Conservation (phyloP, 64 coral and sea anemone genomes). For the Montipora capricornis region DNA sequence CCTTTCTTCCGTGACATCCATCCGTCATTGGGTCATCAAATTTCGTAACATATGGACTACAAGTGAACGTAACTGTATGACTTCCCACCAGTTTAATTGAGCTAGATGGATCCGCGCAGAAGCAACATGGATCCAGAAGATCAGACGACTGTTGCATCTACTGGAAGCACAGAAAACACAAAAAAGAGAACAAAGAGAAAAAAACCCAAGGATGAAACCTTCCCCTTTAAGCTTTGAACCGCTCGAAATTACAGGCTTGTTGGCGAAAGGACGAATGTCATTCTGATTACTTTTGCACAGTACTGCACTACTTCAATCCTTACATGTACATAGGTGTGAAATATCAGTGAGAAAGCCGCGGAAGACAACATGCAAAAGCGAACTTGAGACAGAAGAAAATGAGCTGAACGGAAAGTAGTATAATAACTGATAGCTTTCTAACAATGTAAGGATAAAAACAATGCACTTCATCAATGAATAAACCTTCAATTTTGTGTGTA, state of each 20-base stretch:
- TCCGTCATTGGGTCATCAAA: slow-evolving; percentile 3
- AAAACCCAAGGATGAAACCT: background rate
- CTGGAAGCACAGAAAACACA: background rate
- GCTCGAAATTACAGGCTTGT: no score
- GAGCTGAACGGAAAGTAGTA: no score
- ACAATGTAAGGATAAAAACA: background rate
- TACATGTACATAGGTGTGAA: no score
- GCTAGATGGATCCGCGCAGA: background rate
- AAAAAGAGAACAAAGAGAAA: slow-evolving; percentile 1
- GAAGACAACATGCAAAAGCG: no score
- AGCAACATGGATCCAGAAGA: background rate
- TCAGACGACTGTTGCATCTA: slow-evolving; percentile 7
- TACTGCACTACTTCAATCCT: no score
- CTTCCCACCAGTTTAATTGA: background rate
- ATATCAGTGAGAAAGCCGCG: no score
- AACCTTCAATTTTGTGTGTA: background rate
- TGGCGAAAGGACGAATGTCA: no score
- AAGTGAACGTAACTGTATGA: background rate
- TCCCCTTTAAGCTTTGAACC: background rate
- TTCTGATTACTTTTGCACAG: no score
- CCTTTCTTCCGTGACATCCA: background rate
- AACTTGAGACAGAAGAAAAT: no score
- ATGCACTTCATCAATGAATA: slow-evolving; percentile 54
- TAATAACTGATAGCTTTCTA: no score
- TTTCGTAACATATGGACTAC: background rate